These are phyloP conservation scores for Morone chrysops DNA, from an alignment of 2,113 vertebrate species.

Conservation along the genomic window DNA sequence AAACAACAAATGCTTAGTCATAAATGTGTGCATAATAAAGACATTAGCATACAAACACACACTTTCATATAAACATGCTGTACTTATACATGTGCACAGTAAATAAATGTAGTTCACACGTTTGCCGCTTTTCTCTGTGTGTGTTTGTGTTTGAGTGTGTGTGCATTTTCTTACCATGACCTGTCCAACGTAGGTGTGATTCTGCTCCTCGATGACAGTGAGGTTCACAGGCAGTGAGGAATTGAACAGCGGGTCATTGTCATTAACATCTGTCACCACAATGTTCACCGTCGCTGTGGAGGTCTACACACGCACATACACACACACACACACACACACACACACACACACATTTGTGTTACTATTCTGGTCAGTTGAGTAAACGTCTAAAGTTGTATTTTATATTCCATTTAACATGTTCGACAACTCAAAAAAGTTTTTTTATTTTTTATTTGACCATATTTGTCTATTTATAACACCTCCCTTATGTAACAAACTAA, in stretches of 20 bases:
- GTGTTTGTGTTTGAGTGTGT: not conserved
- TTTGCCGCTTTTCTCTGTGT: not conserved
- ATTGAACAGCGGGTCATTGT: conserved; percentile 94
- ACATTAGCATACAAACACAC: not conserved
- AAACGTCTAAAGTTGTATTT: not conserved
- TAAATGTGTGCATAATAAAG: not conserved
- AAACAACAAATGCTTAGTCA: conserved; percentile 25
- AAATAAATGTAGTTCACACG: too few relatives aligned
- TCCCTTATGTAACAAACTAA: conserved; percentile 2
- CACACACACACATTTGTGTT: conserved; percentile 1
- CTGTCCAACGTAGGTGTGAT: conserved; percentile 92
- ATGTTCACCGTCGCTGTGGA: conserved; percentile 92
- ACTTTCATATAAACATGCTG: not conserved
- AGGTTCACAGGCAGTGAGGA: conserved; percentile 90
- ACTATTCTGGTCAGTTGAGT: conserved; percentile 4
- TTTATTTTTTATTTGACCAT: not conserved
- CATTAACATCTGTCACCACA: conserved; percentile 96
- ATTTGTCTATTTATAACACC: not conserved
- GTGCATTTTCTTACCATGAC: conserved; percentile 88
- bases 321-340: conserved; percentile 34
- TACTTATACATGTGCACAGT: not conserved
- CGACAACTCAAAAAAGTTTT: not conserved
- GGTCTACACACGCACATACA: conserved; percentile 84
- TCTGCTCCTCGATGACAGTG: conserved; percentile 92
- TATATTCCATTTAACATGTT: not conserved